These are phyloP conservation scores for cattle (Bos taurus) DNA, from an alignment of 2,113 vertebrate species.

Conservation along the genomic window DNA sequence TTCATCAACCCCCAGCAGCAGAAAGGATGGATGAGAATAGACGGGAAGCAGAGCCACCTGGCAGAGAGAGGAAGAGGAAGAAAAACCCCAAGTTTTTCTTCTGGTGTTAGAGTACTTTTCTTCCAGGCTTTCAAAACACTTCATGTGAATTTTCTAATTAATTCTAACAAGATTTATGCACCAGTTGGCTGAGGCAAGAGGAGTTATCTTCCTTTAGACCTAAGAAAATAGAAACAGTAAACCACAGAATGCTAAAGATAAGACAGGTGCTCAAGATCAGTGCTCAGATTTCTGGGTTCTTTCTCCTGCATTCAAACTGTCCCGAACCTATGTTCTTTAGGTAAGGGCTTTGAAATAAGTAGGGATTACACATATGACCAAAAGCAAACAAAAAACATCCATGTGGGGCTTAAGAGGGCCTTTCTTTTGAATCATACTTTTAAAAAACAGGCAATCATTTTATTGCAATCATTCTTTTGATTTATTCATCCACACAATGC, in stretches of 20 bases:
- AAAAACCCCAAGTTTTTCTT: neutral
- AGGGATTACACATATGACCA: neutral
- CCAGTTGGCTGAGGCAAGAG: neutral
- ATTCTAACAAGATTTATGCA: neutral
- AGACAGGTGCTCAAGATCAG: neutral
- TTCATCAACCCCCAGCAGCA: conserved; percentile 67
- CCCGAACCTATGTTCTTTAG: neutral
- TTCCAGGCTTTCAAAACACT: neutral
- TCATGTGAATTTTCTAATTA: conserved; percentile 20
- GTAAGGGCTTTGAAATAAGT: neutral
- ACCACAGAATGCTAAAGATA: neutral
- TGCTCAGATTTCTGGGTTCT: neutral
- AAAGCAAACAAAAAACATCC: neutral
- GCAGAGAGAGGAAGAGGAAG: neutral
- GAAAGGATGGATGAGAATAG: conserved; percentile 48
- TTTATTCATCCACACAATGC: neutral
- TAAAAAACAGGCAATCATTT: neutral
- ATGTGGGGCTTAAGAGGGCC: neutral
- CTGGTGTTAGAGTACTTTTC: neutral
- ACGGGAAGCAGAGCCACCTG: conserved; percentile 9
- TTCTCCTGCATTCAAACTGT: neutral
- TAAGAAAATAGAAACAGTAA: neutral
- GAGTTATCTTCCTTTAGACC: neutral
- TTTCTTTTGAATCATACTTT: conserved; percentile 11
- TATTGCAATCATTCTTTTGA: conserved; percentile 6